A percentile compares a stretch with the other conserved stretches of the same genome.
Conservation (phyloP, 2,888 invertebrate species). For the Halictus ligatus region DNA sequence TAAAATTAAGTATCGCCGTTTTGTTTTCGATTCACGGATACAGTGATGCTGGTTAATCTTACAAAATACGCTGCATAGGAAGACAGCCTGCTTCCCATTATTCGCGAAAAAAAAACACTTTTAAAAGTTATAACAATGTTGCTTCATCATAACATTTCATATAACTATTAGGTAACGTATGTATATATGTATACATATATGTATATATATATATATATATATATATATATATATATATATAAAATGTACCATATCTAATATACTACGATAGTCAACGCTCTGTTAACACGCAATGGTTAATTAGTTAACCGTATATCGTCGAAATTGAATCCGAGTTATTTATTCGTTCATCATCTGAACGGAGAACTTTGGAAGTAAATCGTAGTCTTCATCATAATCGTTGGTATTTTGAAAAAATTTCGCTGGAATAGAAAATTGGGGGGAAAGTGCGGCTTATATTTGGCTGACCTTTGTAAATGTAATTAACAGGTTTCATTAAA, state of each 20-base stretch:
- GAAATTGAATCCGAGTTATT: slow-evolving; percentile 39
- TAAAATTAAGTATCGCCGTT: background rate
- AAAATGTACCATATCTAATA: slow-evolving; percentile 39
- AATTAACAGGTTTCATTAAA: background rate
- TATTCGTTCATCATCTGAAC: background rate
- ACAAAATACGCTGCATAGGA: slow-evolving; percentile 8
- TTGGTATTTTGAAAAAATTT: no score
- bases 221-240: no score
- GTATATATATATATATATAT: background rate
- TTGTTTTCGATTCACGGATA: background rate
- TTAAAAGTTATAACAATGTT: slow-evolving; percentile 15
- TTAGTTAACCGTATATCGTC: slow-evolving; percentile 11
- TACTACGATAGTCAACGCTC: slow-evolving; percentile 43
- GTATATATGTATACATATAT: background rate
- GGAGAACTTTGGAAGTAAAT: background rate
- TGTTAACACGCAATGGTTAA: slow-evolving; percentile 27
- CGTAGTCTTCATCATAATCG: background rate
- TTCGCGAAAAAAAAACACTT: background rate
- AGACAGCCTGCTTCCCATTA: background rate
- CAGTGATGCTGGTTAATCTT: slow-evolving; percentile 32
- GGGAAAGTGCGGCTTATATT: no score
- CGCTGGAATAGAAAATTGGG: no score
- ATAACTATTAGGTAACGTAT: slow-evolving; percentile 15
- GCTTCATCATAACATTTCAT: slow-evolving; percentile 14
- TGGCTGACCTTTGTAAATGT: no score